Evolutionary conservation across 2,797 vertebrate species (phyloP).

Genomic region (Enteromius thamalakanensis): DNA sequence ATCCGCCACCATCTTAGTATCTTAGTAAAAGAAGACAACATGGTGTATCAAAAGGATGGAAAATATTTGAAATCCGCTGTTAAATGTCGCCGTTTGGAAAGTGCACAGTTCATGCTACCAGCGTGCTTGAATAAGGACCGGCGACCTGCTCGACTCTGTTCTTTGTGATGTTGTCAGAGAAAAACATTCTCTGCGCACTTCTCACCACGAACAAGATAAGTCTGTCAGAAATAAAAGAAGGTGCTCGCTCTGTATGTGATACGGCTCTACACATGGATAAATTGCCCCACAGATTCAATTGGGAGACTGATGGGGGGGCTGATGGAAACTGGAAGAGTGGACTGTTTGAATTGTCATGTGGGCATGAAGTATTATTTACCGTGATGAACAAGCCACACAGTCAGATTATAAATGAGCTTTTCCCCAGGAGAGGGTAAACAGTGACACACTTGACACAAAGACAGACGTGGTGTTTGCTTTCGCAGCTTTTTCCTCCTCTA

Average conservation of each 20-base stretch:
- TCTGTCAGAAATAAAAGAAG: conserved; percentile 58
- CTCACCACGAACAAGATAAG: conserved; percentile 51
- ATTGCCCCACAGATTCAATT: conserved; percentile 40
- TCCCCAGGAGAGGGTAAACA: conserved; percentile 27
- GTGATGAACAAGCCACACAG: conserved; percentile 40
- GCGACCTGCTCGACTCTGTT: conserved; percentile 51
- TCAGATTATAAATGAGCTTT: conserved; percentile 44
- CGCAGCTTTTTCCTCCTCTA: conserved; percentile 15
- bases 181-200: conserved; percentile 48
- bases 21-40: conserved; percentile 13
- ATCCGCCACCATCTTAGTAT: background rate
- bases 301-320: background rate
- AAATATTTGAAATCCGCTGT: conserved; percentile 45
- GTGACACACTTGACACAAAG: conserved; percentile 36
- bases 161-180: conserved; percentile 48
- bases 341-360: conserved; percentile 33
- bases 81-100: conserved; percentile 43
- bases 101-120: conserved; percentile 44
- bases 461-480: conserved; percentile 35
- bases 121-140: conserved; percentile 32
- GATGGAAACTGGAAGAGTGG: conserved; percentile 31
- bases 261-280: conserved; percentile 44
- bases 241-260: conserved; percentile 29
- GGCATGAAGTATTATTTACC: conserved; percentile 49
- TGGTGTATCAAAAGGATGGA: conserved; percentile 31